Evolutionary conservation across 2,797 vertebrate genomes (phyloP).

Genomic region (Pipistrellus pygmaeus): DNA sequence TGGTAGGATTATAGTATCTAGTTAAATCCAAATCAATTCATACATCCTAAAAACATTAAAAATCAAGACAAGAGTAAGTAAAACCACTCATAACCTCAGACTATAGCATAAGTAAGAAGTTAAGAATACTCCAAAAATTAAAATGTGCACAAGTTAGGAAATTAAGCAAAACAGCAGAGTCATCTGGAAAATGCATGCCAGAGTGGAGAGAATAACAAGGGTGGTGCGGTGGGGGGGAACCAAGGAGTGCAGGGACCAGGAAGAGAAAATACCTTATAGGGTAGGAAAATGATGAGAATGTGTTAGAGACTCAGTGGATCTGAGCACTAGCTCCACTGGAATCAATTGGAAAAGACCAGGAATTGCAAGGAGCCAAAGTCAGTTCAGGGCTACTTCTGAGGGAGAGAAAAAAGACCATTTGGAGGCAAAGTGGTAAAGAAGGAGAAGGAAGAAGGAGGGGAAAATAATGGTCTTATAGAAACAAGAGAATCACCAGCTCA

Average conservation of each 20-base stretch:
- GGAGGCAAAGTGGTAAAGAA: neutral
- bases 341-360: neutral
- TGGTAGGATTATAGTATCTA: neutral
- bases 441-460: neutral
- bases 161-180: neutral
- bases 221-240: neutral
- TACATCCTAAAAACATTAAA: neutral
- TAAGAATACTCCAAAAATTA: conserved; percentile 1
- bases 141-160: neutral
- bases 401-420: neutral
- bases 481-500: neutral
- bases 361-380: neutral
- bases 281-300: neutral
- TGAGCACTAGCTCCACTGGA: neutral
- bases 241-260: neutral
- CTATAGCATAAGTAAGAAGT: neutral
- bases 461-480: neutral
- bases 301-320: neutral
- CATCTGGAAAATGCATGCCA: neutral
- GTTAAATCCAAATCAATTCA: conserved; percentile 49
- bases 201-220: neutral
- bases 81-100: neutral
- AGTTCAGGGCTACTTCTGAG: neutral
- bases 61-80: conserved; percentile 36
- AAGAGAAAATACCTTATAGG: neutral